These are phyloP conservation scores for Rhopalosiphum maidis DNA, from an alignment of 1,140 invertebrate genomes.

Conservation along the genomic window DNA sequence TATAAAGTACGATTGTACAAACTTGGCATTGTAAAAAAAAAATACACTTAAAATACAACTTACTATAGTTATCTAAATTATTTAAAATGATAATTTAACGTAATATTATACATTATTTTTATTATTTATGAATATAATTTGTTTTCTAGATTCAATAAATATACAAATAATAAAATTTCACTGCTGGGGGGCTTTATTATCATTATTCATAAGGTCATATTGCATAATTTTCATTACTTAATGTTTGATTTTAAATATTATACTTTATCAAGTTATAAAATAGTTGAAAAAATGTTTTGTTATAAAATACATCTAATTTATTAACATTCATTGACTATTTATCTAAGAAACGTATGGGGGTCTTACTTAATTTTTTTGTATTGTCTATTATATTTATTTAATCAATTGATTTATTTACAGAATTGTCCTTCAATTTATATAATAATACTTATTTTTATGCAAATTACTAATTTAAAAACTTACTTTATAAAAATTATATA, in stretches of 20 bases:
- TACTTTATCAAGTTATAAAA: neutral
- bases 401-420: neutral
- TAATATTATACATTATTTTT: too few species aligned
- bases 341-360: neutral
- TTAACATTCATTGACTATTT: neutral
- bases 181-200: neutral
- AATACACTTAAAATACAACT: too few species aligned
- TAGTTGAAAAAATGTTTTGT: neutral
- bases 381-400: neutral
- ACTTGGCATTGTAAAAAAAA: neutral
- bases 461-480: neutral
- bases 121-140: neutral
- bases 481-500: neutral
- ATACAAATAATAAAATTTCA: neutral
- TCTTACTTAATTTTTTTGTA: neutral
- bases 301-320: too few species aligned
- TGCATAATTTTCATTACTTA: neutral
- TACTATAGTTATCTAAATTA: neutral
- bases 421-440: neutral
- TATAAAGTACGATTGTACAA: neutral
- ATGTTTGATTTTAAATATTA: neutral
- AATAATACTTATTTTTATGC: neutral
- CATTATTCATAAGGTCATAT: neutral
- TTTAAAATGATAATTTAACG: neutral
- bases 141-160: neutral